Evolutionary conservation across 2,888 invertebrate species (phyloP), one percentile per base, ranked within the genome.

Genomic region (Idaea dimidiata): DNA sequence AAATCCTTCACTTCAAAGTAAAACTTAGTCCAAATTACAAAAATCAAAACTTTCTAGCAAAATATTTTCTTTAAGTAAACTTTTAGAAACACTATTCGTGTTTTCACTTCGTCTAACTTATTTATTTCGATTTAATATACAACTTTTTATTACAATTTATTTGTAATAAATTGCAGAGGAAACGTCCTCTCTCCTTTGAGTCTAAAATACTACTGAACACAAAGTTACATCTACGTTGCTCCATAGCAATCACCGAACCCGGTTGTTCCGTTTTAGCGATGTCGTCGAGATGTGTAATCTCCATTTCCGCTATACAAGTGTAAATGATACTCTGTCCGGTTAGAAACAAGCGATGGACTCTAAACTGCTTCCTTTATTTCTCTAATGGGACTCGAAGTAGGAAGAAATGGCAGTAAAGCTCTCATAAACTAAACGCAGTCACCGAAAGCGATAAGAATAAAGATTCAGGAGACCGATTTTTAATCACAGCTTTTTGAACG

Each of bases 201-300:
- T 65, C 83, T 81, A 79, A 83, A 85, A 77, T 80, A 80, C 80
- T 79, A 90, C 89, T 90, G 89, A 84, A 74, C 75, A 77, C 10
- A 14, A 32, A 8, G 32, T 32, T 43, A 43, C 10, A 73, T 74
- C 74, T 76, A 64, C 71, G 69, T 67, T 72, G 67, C 69, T 68
- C 60, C 60, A 58, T 58, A 62, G 59, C 61, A 56, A 54, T 62
- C 59, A 59, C 66, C 63, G 63, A 62, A 67, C 72, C 69, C 61
- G 66, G 68, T 54, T 71, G 67, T 65, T 64, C 64, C 62, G 62
- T 65, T 65, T 72, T 72, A 55, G 67, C 75, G 76, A 71, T 63
- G 59, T 64, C 61, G 72, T 69, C 62, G 65, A 67, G 60, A 63
- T 16, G 57, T 57, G 62, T 68, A 69, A 65, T 75, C 76, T 81